phyloP scores from a whole-genome alignment of 1,140 invertebrate genomes.

The Sycophila sp. region DNA sequence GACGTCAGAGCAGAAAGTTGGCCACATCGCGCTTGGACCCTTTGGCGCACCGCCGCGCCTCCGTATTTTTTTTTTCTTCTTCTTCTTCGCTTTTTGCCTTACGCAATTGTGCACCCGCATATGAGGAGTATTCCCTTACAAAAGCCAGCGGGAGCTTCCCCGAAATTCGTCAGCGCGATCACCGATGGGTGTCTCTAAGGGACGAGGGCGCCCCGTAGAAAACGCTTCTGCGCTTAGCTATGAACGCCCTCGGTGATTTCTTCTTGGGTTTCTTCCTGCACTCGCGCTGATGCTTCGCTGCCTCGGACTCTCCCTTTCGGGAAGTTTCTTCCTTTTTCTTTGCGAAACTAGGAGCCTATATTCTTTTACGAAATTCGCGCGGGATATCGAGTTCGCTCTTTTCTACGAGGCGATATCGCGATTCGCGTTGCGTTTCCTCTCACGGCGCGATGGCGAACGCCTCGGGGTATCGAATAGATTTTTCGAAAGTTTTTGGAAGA shows the following conservation, averaged over 20 bases:
- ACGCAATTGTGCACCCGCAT: not conserved
- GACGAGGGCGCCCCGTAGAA: not conserved
- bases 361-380: too few relatives aligned
- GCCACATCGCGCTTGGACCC: not conserved
- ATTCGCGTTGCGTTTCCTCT: too few relatives aligned
- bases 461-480: too few relatives aligned
- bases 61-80: not conserved
- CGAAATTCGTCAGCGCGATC: slow-evolving; percentile 9
- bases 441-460: too few relatives aligned
- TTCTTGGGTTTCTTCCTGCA: slow-evolving; percentile 5
- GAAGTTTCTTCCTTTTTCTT: not conserved
- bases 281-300: not conserved
- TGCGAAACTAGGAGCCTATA: too few relatives aligned
- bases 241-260: not conserved
- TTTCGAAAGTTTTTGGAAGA: too few relatives aligned
- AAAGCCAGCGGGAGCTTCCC: not conserved
- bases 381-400: too few relatives aligned
- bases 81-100: too few relatives aligned
- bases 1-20: too few relatives aligned
- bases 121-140: not conserved
- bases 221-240: not conserved
- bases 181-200: not conserved
- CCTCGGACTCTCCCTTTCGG: too few relatives aligned
- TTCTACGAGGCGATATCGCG: too few relatives aligned
- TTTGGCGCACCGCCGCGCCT: not conserved